Percentiles rank a stretch among this genome's conserved stretches.
These are phyloP conservation scores for Pelochelys cantorii DNA, from an alignment of 2,797 vertebrate genomes.

Conservation along the genomic window DNA sequence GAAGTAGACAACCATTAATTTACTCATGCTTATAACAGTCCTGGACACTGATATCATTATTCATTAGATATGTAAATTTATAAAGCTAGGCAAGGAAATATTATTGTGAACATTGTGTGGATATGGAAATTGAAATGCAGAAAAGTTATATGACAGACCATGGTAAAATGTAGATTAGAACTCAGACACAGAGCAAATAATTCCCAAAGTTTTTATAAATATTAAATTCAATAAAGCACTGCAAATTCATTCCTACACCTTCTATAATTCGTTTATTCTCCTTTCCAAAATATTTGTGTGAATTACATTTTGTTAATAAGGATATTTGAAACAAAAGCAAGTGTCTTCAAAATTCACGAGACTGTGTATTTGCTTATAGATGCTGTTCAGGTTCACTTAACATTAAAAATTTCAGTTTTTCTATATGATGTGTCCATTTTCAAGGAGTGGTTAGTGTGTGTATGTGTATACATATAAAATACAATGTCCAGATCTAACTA, in stretches of 20 bases:
- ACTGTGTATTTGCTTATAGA: not conserved
- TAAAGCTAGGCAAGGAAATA: not conserved
- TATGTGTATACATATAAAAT: too few relatives aligned
- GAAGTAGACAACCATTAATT: not conserved
- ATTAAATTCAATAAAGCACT: not conserved
- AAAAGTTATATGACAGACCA: not conserved
- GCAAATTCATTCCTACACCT: not conserved
- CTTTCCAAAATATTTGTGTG: not conserved
- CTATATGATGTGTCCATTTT: not conserved
- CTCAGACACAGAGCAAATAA: not conserved
- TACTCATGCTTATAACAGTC: slow-evolving; percentile 8
- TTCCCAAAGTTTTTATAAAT: not conserved
- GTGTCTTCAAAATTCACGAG: not conserved
- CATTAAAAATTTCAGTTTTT: not conserved
- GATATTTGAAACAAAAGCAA: not conserved
- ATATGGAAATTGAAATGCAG: not conserved
- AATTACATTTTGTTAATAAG: not conserved
- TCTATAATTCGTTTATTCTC: not conserved
- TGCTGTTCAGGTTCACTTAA: not conserved
- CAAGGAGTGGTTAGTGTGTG: not conserved
- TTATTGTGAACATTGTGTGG: not conserved
- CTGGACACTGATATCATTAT: not conserved
- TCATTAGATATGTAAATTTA: not conserved
- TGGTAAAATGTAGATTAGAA: not conserved
- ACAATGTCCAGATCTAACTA: not conserved